These are phyloP conservation scores for Eudasyphora cyanicolor DNA, from an alignment of 2,888 invertebrate genomes.

Conservation along the genomic window DNA sequence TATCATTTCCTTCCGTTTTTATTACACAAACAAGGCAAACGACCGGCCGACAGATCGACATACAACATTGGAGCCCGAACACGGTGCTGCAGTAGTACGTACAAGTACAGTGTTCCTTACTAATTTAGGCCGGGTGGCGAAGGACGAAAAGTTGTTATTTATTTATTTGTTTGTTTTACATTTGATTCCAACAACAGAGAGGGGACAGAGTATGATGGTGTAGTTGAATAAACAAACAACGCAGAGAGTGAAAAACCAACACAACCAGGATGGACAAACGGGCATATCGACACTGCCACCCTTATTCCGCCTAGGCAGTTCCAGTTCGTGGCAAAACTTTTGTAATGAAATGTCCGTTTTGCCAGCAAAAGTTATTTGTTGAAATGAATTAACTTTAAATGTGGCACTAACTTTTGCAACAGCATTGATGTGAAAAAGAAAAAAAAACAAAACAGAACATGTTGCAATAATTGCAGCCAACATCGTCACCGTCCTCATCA, in stretches of 20 bases:
- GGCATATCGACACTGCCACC: no score
- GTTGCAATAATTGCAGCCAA: slow-evolving; percentile 23
- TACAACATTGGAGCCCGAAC: slow-evolving; percentile 23
- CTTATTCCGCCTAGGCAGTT: no score
- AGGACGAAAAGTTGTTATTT: slow-evolving; percentile 38
- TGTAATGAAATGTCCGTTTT: slow-evolving; percentile 22
- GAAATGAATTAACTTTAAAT: slow-evolving; percentile 19
- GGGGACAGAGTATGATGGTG: neutral
- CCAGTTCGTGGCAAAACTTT: neutral
- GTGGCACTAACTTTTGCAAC: neutral
- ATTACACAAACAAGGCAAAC: slow-evolving; percentile 42
- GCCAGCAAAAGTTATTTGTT: slow-evolving; percentile 17
- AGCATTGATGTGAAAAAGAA: neutral
- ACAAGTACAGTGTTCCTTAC: neutral
- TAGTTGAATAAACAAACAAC: slow-evolving; percentile 19
- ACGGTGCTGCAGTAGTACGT: neutral
- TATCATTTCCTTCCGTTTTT: slow-evolving; percentile 65
- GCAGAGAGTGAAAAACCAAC: neutral
- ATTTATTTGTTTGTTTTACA: slow-evolving; percentile 54
- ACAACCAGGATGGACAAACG: neutral
- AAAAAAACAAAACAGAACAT: slow-evolving; percentile 5
- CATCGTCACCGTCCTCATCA: neutral
- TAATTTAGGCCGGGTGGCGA: slow-evolving; percentile 3
- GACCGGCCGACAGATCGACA: no score
- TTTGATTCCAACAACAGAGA: slow-evolving; percentile 50